These are phyloP conservation scores for Squalus acanthias DNA, from an alignment of 2,797 vertebrate species.

Conservation along the genomic window DNA sequence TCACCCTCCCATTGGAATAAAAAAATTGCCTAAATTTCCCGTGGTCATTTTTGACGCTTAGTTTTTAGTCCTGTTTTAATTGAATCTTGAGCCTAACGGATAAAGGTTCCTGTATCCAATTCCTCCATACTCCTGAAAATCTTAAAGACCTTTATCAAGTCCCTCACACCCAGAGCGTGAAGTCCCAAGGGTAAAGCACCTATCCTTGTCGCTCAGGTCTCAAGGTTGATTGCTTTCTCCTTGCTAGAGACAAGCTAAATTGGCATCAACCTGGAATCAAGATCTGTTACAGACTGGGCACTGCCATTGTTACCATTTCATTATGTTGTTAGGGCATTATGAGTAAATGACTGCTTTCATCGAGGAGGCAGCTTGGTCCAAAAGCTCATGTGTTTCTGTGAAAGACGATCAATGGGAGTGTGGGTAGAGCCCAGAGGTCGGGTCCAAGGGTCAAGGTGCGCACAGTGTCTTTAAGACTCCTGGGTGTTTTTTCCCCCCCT, in stretches of 20 bases:
- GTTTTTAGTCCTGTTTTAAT: background rate
- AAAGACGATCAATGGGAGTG: background rate
- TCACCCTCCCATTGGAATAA: background rate
- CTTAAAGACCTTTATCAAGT: too few relatives aligned
- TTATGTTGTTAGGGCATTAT: background rate
- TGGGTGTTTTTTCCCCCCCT: background rate
- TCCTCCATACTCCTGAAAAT: too few relatives aligned
- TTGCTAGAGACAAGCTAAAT: background rate
- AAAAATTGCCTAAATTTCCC: background rate
- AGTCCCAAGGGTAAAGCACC: background rate
- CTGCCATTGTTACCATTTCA: background rate
- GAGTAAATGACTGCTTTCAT: background rate
- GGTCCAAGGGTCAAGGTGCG: background rate
- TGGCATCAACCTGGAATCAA: background rate
- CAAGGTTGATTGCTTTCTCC: background rate
- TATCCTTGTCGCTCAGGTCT: background rate
- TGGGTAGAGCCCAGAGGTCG: background rate
- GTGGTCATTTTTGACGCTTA: background rate
- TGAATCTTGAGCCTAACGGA: background rate
- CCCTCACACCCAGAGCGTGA: background rate
- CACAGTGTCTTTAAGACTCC: background rate
- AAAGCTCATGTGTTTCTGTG: background rate
- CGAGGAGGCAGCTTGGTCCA: background rate
- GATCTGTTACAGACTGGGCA: background rate
- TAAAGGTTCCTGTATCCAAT: background rate